These are phyloP conservation scores for Synanthedon myopaeformis DNA, from an alignment of 2,888 invertebrate species.

Conservation along the genomic window DNA sequence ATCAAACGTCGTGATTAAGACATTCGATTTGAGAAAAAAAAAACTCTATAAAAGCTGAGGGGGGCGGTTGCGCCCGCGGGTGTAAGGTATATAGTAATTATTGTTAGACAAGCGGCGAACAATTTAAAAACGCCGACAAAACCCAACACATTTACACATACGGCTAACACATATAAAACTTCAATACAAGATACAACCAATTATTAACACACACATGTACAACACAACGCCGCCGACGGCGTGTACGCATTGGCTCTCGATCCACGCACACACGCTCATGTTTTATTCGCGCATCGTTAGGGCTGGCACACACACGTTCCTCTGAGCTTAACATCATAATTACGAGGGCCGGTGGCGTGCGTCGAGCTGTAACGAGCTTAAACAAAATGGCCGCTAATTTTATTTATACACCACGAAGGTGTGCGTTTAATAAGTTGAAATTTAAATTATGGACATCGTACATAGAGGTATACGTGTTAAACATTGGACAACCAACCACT, in stretches of 20 bases:
- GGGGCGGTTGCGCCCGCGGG: slow-evolving; percentile 36
- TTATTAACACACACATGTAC: slow-evolving; percentile 10
- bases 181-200: background rate
- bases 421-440: slow-evolving; percentile 43
- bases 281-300: slow-evolving; percentile 40
- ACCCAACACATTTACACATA: slow-evolving; percentile 24
- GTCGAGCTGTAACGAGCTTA: slow-evolving; percentile 65
- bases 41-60: slow-evolving; percentile 12
- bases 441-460: slow-evolving; percentile 21
- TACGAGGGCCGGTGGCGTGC: slow-evolving; percentile 65
- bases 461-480: background rate
- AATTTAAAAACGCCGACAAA: slow-evolving; percentile 59
- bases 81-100: slow-evolving; percentile 67
- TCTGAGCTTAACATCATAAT: slow-evolving; percentile 50
- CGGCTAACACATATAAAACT: slow-evolving; percentile 2
- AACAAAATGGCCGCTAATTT: slow-evolving; percentile 67
- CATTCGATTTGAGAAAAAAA: slow-evolving; percentile 5
- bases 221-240: slow-evolving; percentile 16
- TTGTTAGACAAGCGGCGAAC: slow-evolving; percentile 54
- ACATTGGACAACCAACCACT: too few relatives aligned
- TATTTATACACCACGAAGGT: slow-evolving; percentile 40
- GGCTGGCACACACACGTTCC: slow-evolving; percentile 27
- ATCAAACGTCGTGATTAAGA: slow-evolving; percentile 7
- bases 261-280: slow-evolving; percentile 17
- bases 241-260: slow-evolving; percentile 9